Evolutionary conservation across 2,888 invertebrate genomes (phyloP), one percentile per base, ranked within the genome.

Genomic region (Temnothorax unifasciatus): DNA sequence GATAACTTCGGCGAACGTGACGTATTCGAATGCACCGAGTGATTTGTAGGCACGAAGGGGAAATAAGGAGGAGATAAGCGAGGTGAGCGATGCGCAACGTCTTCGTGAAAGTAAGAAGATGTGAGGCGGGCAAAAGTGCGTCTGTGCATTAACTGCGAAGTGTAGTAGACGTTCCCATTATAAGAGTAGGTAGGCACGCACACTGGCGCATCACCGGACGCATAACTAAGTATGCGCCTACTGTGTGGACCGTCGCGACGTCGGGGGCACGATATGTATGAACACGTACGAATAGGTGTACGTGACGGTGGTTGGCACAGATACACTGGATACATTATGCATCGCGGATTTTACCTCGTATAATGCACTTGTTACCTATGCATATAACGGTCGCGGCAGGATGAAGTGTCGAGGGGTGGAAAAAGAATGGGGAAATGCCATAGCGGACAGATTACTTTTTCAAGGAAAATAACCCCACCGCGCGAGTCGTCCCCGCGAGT

Each of bases 301-400:
- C 83, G 87, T 84, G 84, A 83, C 63, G 68, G 84, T 85, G 85
- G 86, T 82, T 87, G 85, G 85, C 89, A 90, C 90, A 88, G 89
- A 91, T 89, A 91, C 88, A 83, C 85, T 84, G 85, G 87, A 92
- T 93, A 90, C 92, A 93, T 93, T 93, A 93, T 93, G 93, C 93
- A 93, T 92, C 91, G 87, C 75, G 88, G 90, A 93, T 92, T 93
- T 92, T 91, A 92, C 90, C 89, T 87, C 83, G 90, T 88, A 92
- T 93, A 93, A 93, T 93, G 91, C 91, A 93, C 91, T 93, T 91
- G 92, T 93, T 92, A 92, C 89, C 90, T 91, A 92, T 92, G 88
- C 90, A 90, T 90, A 87, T 86, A 87, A 64, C 61, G 75, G 81
- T 41, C 54, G 69, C 71, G 82, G 29, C 44, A 50, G 76, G 44